These are phyloP conservation scores for Australoheros facetus DNA, from an alignment of 2,797 vertebrate species.

Conservation along the genomic window DNA sequence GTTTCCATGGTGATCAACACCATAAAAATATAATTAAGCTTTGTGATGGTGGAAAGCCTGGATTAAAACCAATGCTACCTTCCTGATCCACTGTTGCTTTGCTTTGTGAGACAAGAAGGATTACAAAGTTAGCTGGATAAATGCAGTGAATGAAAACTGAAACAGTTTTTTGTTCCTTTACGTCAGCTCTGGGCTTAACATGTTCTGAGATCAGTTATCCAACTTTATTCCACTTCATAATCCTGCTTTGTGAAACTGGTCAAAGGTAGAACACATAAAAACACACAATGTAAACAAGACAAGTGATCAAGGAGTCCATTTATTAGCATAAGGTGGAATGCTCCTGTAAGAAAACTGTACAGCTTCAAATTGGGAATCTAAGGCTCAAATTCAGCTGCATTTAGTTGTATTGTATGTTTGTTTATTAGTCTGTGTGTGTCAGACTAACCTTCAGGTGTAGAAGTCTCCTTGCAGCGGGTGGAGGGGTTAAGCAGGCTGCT, in stretches of 20 bases:
- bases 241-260: slow-evolving; percentile 55
- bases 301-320: slow-evolving; percentile 33
- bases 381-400: not conserved
- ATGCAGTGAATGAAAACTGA: slow-evolving; percentile 26
- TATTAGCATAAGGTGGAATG: slow-evolving; percentile 29
- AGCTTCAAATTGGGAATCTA: slow-evolving; percentile 11
- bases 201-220: slow-evolving; percentile 51
- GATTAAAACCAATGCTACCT: slow-evolving; percentile 30
- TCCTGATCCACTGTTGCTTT: slow-evolving; percentile 29
- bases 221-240: slow-evolving; percentile 39
- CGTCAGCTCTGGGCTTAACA: slow-evolving; percentile 31
- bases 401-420: not conserved
- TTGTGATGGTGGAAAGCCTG: slow-evolving; percentile 8
- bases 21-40: slow-evolving; percentile 5
- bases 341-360: not conserved
- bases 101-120: slow-evolving; percentile 63
- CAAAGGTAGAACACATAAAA: slow-evolving; percentile 41
- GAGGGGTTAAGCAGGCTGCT: slow-evolving; percentile 94
- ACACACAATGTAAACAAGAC: slow-evolving; percentile 54
- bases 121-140: slow-evolving; percentile 59
- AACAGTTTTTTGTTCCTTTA: not conserved
- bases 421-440: not conserved
- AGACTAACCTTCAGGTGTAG: slow-evolving; percentile 92
- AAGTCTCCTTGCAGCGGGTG: slow-evolving; percentile 91
- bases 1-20: slow-evolving; percentile 42